These are phyloP conservation scores for Hephaestus fuliginosus DNA, from an alignment of 2,797 vertebrate species.

Conservation along the genomic window DNA sequence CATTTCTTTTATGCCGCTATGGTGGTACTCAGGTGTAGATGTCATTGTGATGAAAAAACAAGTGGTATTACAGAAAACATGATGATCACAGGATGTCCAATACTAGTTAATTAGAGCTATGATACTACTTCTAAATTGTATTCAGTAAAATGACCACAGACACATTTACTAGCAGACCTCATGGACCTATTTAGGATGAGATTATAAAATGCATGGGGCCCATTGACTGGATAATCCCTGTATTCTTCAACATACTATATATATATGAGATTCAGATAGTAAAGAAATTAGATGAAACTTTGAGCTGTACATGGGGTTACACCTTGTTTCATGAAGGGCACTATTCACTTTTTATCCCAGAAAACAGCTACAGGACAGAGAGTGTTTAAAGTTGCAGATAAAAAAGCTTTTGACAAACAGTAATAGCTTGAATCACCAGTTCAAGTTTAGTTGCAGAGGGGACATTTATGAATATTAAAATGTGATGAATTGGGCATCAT, in stretches of 20 bases:
- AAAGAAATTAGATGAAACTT: background rate
- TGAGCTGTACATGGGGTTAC: background rate
- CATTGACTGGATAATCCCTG: background rate
- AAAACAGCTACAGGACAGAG: background rate
- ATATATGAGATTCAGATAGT: too few species aligned
- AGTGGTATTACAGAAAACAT: too few species aligned
- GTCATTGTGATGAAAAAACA: too few species aligned
- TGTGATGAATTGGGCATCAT: slow-evolving; percentile 13
- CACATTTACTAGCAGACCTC: background rate
- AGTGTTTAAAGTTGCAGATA: slow-evolving; percentile 9
- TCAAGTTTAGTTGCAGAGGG: background rate
- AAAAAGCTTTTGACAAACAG: slow-evolving; percentile 9
- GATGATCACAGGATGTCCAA: too few species aligned
- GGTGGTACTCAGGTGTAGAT: too few species aligned
- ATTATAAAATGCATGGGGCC: background rate
- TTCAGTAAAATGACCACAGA: background rate
- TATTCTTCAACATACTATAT: background rate
- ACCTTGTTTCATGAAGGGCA: background rate
- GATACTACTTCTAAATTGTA: too few species aligned
- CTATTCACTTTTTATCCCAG: background rate
- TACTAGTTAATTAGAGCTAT: too few species aligned
- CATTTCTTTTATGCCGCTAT: too few species aligned
- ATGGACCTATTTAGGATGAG: background rate
- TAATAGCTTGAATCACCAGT: slow-evolving; percentile 14
- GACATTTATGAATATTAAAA: slow-evolving; percentile 22